These are phyloP conservation scores for Halocynthia roretzi DNA, from an alignment of 23 tunicate genomes.

Conservation along the genomic window DNA sequence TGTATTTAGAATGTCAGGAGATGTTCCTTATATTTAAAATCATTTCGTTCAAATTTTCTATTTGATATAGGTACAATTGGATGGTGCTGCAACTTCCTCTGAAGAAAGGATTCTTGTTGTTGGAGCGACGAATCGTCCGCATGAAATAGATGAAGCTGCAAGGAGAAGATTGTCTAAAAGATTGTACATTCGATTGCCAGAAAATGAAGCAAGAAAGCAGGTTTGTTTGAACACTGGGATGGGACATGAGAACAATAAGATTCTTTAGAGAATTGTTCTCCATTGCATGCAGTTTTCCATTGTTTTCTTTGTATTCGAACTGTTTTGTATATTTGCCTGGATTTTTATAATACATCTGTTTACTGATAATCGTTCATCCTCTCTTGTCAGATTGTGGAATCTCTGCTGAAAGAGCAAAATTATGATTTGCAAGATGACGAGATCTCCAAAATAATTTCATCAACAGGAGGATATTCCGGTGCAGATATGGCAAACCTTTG, in stretches of 20 bases:
- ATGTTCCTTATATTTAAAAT: too few species aligned
- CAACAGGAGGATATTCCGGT: constrained; percentile 93
- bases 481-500: constrained; percentile 95
- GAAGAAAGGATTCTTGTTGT: constrained; percentile 90
- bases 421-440: constrained; percentile 34
- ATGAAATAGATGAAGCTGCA: constrained; percentile 99
- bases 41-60: constrained; percentile 2
- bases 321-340: not conserved
- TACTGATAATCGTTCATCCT: not conserved
- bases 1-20: too few species aligned
- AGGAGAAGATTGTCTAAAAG: constrained; percentile 82
- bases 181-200: constrained; percentile 90
- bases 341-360: not conserved
- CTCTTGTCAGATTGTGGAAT: constrained; percentile 49
- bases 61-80: constrained; percentile 66
- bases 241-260: not conserved
- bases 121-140: constrained; percentile 98
- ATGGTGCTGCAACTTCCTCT: constrained; percentile 92
- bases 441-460: constrained; percentile 26
- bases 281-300: not conserved
- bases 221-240: constrained; percentile 7
- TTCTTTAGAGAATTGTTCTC: too few species aligned
- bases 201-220: constrained; percentile 75
- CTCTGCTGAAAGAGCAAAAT: constrained; percentile 55
- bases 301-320: not conserved